Evolutionary conservation across 2,888 invertebrate genomes (phyloP), one percentile per base, ranked within the genome.

Genomic region (Colostygia pectinataria): DNA sequence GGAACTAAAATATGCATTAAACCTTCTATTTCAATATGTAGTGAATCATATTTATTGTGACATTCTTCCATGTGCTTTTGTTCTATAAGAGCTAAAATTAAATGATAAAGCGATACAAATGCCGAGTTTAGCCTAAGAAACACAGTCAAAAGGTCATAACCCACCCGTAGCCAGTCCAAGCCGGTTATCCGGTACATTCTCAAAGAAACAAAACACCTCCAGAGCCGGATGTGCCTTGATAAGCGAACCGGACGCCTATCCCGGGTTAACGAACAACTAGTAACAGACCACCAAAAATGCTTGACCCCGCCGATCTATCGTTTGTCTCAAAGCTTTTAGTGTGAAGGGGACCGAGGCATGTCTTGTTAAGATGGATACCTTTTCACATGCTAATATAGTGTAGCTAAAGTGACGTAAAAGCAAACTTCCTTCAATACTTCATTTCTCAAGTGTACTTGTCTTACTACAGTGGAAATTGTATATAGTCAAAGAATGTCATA

Each of bases 191-290:
- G 69, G 71, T 69, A 71, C 74, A 76, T 68, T 66, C 70, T 74
- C 73, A 77, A 78, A 80, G 80, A 80, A 79, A 81, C 81, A 80
- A 78, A 80, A 76, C 74, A 20, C 68, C 68, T 73, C 68, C 62
- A 65, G 55, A 61, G 65, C 78, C 80, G 82, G 84, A 84, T 73
- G 69, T 59, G 58, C 59, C 72, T 66, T 82, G 82, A 84, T 83
- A 80, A 80, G 82, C 79, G 80, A 78, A 82, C 83, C 78, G 83
- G 83, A 83, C 63, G 74, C 73, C 70, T 68, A 79, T 76, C 76
- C 74, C 64, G 63, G 64, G 66, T 79, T 82, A 83, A 83, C 83
- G 77, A 83, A 83, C 81, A 74, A 77, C 79, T 76, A 80, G 73
- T 71, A 70, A 63, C 68, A 65, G 57, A 50, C 65, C 47, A 60